These are phyloP conservation scores for Sorex araneus DNA, from an alignment of 2,113 vertebrate species.

Conservation along the genomic window DNA sequence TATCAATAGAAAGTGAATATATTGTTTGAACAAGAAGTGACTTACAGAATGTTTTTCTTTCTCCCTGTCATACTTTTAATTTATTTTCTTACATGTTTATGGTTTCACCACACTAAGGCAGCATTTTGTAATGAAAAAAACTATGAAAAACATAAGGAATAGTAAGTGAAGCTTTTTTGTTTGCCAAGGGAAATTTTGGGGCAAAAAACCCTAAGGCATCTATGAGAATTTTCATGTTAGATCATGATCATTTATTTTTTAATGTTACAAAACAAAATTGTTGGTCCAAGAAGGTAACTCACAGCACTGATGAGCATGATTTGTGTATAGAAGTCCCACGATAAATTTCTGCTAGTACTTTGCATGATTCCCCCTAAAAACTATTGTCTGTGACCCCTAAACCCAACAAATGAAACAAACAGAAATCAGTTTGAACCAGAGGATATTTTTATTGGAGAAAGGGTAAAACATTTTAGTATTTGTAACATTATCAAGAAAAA, in stretches of 20 bases:
- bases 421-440: too few relatives aligned
- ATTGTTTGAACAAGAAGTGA: constrained; percentile 4
- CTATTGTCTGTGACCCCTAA: not conserved
- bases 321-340: too few relatives aligned
- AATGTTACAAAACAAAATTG: not conserved
- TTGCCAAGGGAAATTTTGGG: not conserved
- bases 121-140: constrained; percentile 26
- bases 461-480: too few relatives aligned
- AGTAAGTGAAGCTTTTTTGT: not conserved
- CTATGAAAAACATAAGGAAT: not conserved
- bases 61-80: not conserved
- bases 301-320: too few relatives aligned
- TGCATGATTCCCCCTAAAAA: not conserved
- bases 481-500: not conserved
- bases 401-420: too few relatives aligned
- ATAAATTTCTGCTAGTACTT: too few relatives aligned
- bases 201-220: not conserved
- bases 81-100: not conserved
- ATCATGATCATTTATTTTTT: constrained; percentile 22
- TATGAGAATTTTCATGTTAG: not conserved
- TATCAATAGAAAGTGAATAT: not conserved
- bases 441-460: too few relatives aligned
- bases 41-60: not conserved
- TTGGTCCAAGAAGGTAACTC: too few relatives aligned
- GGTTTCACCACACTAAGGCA: not conserved